Conservation (phyloP, 2,113 vertebrate species). For the Petroica traversi region DNA sequence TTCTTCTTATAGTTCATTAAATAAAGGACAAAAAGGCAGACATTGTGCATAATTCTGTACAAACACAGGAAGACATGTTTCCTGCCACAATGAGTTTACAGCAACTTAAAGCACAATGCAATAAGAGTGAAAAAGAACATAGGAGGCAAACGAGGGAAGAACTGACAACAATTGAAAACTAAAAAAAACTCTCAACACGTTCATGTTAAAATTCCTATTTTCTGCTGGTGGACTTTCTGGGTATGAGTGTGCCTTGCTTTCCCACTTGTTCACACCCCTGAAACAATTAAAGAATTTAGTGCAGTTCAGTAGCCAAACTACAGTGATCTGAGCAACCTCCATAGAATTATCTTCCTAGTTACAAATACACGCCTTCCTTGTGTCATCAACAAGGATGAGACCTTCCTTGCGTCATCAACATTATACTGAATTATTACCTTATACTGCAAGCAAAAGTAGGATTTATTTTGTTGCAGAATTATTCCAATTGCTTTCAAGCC, state of each 20-base stretch:
- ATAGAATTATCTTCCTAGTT: neutral
- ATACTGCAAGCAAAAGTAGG: neutral
- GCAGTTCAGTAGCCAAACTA: neutral
- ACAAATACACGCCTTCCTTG: neutral
- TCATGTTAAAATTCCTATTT: neutral
- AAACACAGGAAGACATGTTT: conserved; percentile 67
- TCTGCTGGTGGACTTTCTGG: neutral
- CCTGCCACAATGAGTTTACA: conserved; percentile 63
- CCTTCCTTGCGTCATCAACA: neutral
- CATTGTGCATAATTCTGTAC: conserved; percentile 62
- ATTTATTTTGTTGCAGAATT: neutral
- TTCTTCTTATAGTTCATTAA: conserved; percentile 54
- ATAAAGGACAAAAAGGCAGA: conserved; percentile 59
- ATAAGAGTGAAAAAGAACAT: neutral
- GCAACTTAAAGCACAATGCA: conserved; percentile 63
- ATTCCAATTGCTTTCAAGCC: neutral
- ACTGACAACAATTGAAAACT: conserved; percentile 15
- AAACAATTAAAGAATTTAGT: neutral
- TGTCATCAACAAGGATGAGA: neutral
- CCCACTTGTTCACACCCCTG: neutral
- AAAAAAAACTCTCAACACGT: neutral
- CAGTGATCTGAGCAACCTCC: neutral
- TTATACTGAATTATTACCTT: neutral
- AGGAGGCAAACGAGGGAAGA: conserved; percentile 36
- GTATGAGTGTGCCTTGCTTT: neutral